A percentile compares a stretch with the other conserved stretches of the same genome.
Conservation (phyloP, 2,113 vertebrate species). For the Nanorana parkeri region DNA sequence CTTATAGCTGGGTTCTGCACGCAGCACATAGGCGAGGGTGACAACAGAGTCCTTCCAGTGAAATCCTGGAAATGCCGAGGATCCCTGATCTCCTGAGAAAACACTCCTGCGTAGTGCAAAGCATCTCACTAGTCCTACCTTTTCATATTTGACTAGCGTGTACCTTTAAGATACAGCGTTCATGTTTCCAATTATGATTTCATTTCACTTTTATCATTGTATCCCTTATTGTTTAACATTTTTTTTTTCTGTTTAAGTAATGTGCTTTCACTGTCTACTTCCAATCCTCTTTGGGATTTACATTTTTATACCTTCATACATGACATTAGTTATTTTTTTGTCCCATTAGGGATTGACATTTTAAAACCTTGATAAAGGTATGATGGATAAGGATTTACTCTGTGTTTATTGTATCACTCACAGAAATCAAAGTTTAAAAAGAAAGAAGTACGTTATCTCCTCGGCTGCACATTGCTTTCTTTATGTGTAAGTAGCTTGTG, state of each 20-base stretch:
- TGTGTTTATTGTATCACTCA: constrained; percentile 33
- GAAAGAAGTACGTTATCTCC: constrained; percentile 28
- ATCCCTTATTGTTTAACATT: neutral
- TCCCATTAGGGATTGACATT: constrained; percentile 26
- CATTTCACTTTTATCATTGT: neutral
- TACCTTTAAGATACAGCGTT: too few species aligned
- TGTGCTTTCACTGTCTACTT: neutral
- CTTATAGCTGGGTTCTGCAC: too few species aligned
- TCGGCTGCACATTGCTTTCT: constrained; percentile 3
- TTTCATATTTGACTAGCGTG: too few species aligned
- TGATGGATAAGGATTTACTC: constrained; percentile 32
- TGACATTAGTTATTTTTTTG: constrained; percentile 36
- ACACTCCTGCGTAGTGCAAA: too few species aligned
- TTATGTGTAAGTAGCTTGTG: neutral
- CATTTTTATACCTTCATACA: neutral
- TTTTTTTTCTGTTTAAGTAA: too few species aligned
- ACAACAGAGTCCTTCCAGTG: too few species aligned
- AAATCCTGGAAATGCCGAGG: too few species aligned
- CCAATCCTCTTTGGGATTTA: constrained; percentile 26
- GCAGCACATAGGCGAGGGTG: too few species aligned
- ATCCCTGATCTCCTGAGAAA: too few species aligned
- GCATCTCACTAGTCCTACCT: too few species aligned
- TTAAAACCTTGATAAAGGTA: constrained; percentile 38
- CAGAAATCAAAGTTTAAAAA: constrained; percentile 27
- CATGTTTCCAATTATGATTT: too few species aligned